Evolutionary conservation across 1,140 invertebrate genomes (phyloP), one percentile per base, ranked within the genome.

Genomic region (Pseudomyrmex flavicornis): DNA sequence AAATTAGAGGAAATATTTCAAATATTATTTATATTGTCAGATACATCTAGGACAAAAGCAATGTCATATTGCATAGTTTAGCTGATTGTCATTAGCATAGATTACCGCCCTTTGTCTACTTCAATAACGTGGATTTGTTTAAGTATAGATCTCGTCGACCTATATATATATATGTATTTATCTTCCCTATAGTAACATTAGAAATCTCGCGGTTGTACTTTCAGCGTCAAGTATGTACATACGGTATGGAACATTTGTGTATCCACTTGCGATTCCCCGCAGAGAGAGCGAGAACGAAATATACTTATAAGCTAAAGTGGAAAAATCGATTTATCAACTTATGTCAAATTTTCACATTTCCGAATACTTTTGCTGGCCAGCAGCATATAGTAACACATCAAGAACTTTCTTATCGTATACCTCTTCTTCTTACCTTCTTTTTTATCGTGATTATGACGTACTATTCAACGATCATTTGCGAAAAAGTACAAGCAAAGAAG

Each of bases 321-420:
- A 69, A 77, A 77, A 35, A 58, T 77, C 74, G 74, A 77, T 77
- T 77, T 79, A 79, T 69, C 65, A 69, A 69, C 44, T 58, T 79
- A 70, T 48, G 65, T 70, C 63, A 65, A 69, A 69, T 46, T 79
- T 26, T 20, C 15, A 20, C 44, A 54, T 58, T 79, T 48, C 13
- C 20, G 54, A 59, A 70, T 69, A 79, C 52, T 79, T 59, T 46
- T 17, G 52, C 35, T 48, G 26, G 54, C 17, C 65, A 26, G 69
- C 35, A 70, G 35, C 35, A 5, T 35, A 35, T 35, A 7, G 35
- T 35, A 35, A 35, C 35, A 79, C 68, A 70, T 69, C 52, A 54
- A 35, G 17, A 44, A 46, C 63, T 69, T 68, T 68, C 13, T 66
- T 58, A 35, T 35, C 35, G 35, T 10, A 5, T 26, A 13, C 15